These are phyloP conservation scores for Elymnias hypermnestra DNA, from an alignment of 1,140 invertebrate genomes.

Conservation along the genomic window DNA sequence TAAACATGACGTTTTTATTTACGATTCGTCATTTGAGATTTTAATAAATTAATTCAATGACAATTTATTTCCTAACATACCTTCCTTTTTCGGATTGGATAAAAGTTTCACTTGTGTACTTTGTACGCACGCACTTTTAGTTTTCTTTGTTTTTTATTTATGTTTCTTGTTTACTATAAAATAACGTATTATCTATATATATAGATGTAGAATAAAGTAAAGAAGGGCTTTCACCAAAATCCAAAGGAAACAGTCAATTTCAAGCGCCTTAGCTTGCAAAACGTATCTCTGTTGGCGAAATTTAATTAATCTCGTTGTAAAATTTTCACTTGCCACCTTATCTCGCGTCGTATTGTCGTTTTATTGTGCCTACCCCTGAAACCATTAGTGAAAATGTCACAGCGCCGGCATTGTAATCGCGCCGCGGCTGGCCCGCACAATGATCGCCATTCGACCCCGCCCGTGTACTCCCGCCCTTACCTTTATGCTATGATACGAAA, in stretches of 20 bases:
- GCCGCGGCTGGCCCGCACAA: constrained; percentile 59
- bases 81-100: too few relatives aligned
- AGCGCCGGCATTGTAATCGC: constrained; percentile 65
- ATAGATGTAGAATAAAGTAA: too few relatives aligned
- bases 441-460: constrained; percentile 61
- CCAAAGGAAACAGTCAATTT: background rate
- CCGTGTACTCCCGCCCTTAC: constrained; percentile 44
- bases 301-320: constrained; percentile 70
- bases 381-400: constrained; percentile 75
- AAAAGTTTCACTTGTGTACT: too few relatives aligned
- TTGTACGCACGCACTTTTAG: too few relatives aligned
- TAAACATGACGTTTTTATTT: too few relatives aligned
- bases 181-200: too few relatives aligned
- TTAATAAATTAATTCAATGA: too few relatives aligned
- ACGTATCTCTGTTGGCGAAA: constrained; percentile 36
- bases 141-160: too few relatives aligned
- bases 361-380: constrained; percentile 71
- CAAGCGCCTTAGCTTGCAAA: constrained; percentile 22
- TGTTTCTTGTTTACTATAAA: too few relatives aligned
- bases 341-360: constrained; percentile 70
- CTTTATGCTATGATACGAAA: constrained; percentile 59
- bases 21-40: too few relatives aligned
- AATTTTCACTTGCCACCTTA: constrained; percentile 74
- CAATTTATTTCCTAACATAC: too few relatives aligned
- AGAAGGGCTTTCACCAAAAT: too few relatives aligned